Conservation (phyloP, 2,113 vertebrate genomes). For the Poeciliopsis retropinna region DNA sequence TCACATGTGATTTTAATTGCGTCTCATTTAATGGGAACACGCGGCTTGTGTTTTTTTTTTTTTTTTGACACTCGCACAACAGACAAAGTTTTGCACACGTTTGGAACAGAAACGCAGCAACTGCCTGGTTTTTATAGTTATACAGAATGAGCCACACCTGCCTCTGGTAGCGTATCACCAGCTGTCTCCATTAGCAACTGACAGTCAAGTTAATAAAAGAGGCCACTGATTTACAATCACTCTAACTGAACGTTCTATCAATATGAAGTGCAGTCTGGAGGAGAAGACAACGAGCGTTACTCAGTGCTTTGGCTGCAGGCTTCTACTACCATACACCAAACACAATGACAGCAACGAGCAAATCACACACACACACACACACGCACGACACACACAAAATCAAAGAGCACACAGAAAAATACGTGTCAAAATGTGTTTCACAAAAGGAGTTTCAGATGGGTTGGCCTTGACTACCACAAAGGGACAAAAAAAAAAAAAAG, state of each 20-base stretch:
- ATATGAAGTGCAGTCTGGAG: constrained; percentile 26
- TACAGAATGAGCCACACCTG: not conserved
- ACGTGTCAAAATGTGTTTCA: constrained; percentile 43
- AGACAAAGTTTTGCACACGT: too few species aligned
- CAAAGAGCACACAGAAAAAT: constrained; percentile 9
- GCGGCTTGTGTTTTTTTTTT: too few species aligned
- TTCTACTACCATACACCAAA: constrained; percentile 42
- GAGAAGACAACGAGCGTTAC: constrained; percentile 2
- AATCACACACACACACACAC: constrained; percentile 3
- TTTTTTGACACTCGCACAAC: too few species aligned
- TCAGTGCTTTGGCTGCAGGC: constrained; percentile 55
- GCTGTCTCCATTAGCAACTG: constrained; percentile 11
- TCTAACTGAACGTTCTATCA: constrained; percentile 6
- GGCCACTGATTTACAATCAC: constrained; percentile 2
- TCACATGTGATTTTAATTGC: too few species aligned
- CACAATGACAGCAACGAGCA: not conserved
- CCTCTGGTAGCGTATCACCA: not conserved
- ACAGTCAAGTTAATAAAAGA: constrained; percentile 14
- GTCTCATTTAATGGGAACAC: too few species aligned
- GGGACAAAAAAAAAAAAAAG: constrained; percentile 50
- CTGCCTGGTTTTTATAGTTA: not conserved
- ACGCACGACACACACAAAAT: constrained; percentile 29
- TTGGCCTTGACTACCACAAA: constrained; percentile 49
- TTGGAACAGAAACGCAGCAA: too few species aligned
- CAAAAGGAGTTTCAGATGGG: constrained; percentile 52